These are phyloP conservation scores for Nannobrachium achirus DNA, from an alignment of 2,113 vertebrate genomes.

Conservation along the genomic window DNA sequence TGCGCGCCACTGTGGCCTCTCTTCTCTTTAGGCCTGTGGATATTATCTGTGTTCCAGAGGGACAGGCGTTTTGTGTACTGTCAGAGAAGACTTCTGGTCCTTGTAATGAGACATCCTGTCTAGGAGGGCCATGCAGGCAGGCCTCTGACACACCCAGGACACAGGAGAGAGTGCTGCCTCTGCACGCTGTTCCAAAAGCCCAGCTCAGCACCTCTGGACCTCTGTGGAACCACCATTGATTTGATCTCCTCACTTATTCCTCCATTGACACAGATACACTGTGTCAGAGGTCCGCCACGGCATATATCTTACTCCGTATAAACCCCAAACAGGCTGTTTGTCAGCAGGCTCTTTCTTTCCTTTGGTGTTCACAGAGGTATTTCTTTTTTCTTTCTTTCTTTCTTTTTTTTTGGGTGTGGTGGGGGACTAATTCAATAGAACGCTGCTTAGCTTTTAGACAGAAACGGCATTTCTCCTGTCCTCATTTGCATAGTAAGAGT, in stretches of 20 bases:
- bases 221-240: slow-evolving; percentile 65
- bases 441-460: slow-evolving; percentile 51
- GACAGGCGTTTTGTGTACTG: slow-evolving; percentile 20
- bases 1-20: background rate
- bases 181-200: slow-evolving; percentile 59
- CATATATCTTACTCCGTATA: slow-evolving; percentile 56
- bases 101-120: slow-evolving; percentile 27
- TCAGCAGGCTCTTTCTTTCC: slow-evolving; percentile 61
- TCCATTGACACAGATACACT: slow-evolving; percentile 68
- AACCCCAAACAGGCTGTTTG: slow-evolving; percentile 52
- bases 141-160: slow-evolving; percentile 33
- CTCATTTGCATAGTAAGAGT: slow-evolving; percentile 72
- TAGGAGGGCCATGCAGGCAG: background rate
- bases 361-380: slow-evolving; percentile 68
- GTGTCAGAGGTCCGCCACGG: slow-evolving; percentile 63
- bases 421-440: slow-evolving; percentile 47
- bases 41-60: background rate
- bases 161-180: slow-evolving; percentile 56
- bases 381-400: slow-evolving; percentile 40
- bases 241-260: slow-evolving; percentile 71
- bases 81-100: slow-evolving; percentile 19
- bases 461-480: slow-evolving; percentile 53
- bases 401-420: too few species aligned
- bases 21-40: slow-evolving; percentile 1
- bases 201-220: slow-evolving; percentile 76